Conservation (phyloP, 2,888 invertebrate species). For the Eledona agricola region DNA sequence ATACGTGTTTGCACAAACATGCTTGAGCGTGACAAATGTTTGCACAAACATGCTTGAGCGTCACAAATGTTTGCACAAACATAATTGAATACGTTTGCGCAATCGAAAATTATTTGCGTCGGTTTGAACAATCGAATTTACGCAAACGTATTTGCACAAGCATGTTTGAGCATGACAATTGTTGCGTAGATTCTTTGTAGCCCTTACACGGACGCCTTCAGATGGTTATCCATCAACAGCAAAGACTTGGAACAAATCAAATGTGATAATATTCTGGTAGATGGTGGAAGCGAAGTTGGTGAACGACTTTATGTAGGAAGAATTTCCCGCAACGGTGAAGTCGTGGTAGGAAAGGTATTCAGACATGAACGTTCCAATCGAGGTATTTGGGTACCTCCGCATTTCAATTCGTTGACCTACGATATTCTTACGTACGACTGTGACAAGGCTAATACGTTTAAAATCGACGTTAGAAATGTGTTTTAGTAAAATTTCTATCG, state of each 20-base stretch:
- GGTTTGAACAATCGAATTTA: no score
- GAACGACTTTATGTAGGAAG: conserved; percentile 31
- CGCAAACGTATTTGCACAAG: no score
- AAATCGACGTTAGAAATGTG: no score
- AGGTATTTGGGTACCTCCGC: conserved; percentile 26
- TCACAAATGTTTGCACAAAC: no score
- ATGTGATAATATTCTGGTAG: conserved; percentile 22
- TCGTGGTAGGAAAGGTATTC: conserved; percentile 32
- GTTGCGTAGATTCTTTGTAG: conserved; percentile 38
- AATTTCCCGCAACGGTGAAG: conserved; percentile 17
- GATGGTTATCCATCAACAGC: conserved; percentile 27
- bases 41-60: no score
- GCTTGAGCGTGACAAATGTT: no score
- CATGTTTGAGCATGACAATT: not conserved
- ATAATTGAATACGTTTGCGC: no score
- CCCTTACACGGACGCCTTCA: conserved; percentile 20
- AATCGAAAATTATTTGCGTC: no score
- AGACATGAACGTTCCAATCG: conserved; percentile 9
- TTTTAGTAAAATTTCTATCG: no score
- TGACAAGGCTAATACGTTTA: no score
- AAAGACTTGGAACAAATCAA: conserved; percentile 26
- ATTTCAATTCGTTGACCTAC: conserved; percentile 14
- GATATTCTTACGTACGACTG: conserved; percentile 33
- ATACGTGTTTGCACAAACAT: no score
- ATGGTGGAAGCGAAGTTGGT: conserved; percentile 34